These are phyloP conservation scores for Gerris buenoi DNA, from an alignment of 1,140 invertebrate species.

Conservation along the genomic window DNA sequence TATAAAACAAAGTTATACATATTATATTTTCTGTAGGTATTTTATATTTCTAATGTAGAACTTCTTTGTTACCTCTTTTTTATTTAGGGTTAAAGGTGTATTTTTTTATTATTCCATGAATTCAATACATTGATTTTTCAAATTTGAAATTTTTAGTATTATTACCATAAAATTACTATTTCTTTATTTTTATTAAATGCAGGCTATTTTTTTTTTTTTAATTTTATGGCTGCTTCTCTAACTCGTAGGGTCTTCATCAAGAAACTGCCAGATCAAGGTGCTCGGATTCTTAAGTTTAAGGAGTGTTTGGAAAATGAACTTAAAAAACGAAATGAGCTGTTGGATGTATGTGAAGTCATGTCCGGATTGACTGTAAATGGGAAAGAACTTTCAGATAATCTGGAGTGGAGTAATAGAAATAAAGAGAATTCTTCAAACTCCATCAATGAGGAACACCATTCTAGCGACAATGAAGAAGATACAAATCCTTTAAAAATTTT, in stretches of 20 bases:
- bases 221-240: not conserved
- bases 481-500: conserved; percentile 48
- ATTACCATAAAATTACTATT: too few species aligned
- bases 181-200: too few species aligned
- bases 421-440: conserved; percentile 19
- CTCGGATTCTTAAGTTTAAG: conserved; percentile 40
- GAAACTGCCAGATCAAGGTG: conserved; percentile 49
- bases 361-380: conserved; percentile 43
- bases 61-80: too few species aligned
- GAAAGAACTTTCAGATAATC: conserved; percentile 37
- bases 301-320: conserved; percentile 40
- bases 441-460: conserved; percentile 31
- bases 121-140: too few species aligned
- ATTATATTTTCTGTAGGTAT: too few species aligned
- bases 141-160: too few species aligned
- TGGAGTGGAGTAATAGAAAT: conserved; percentile 49
- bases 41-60: too few species aligned
- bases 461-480: conserved; percentile 47
- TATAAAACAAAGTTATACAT: too few species aligned
- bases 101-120: too few species aligned
- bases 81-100: too few species aligned
- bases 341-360: conserved; percentile 39
- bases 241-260: conserved; percentile 25
- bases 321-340: conserved; percentile 37
- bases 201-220: too few species aligned